Evolutionary conservation across 2,113 vertebrate species (phyloP).

Genomic region (Candoia aspera): DNA sequence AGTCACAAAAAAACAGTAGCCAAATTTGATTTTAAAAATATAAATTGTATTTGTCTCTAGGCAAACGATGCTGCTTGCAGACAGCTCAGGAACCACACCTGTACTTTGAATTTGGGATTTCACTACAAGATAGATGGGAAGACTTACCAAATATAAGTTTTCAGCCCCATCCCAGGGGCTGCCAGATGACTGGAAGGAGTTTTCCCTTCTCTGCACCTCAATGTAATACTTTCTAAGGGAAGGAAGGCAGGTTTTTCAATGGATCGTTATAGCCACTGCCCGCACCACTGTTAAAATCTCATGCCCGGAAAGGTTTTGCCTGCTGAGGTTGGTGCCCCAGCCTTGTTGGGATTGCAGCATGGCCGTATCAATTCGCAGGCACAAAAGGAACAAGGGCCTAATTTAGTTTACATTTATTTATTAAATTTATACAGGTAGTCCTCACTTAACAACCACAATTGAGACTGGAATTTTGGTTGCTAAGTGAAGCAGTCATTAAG

Average conservation of each 20-base stretch:
- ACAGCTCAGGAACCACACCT: not conserved
- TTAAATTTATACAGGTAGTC: not conserved
- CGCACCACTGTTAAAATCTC: not conserved
- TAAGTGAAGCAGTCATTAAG: too few species aligned
- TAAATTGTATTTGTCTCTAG: not conserved
- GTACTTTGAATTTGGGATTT: not conserved
- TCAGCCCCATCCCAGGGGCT: not conserved
- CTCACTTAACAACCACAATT: too few species aligned
- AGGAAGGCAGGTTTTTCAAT: not conserved
- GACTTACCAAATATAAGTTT: conserved; percentile 28
- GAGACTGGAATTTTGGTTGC: too few species aligned
- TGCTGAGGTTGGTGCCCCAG: not conserved
- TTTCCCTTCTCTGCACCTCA: conserved; percentile 53
- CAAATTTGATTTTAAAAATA: not conserved
- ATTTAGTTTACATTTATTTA: not conserved
- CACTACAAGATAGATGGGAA: not conserved
- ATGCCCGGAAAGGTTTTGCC: not conserved
- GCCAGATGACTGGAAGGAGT: conserved; percentile 45
- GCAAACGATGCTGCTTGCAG: not conserved
- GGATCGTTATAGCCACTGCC: not conserved
- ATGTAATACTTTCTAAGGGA: conserved; percentile 54
- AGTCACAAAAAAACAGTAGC: not conserved
- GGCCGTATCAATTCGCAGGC: not conserved
- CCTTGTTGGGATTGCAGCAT: not conserved
- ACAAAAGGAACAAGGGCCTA: not conserved